Percentiles rank a stretch among this genome's conserved stretches.
Evolutionary conservation across 1,140 invertebrate species (phyloP).

Genomic region (Calephelis virginiensis): DNA sequence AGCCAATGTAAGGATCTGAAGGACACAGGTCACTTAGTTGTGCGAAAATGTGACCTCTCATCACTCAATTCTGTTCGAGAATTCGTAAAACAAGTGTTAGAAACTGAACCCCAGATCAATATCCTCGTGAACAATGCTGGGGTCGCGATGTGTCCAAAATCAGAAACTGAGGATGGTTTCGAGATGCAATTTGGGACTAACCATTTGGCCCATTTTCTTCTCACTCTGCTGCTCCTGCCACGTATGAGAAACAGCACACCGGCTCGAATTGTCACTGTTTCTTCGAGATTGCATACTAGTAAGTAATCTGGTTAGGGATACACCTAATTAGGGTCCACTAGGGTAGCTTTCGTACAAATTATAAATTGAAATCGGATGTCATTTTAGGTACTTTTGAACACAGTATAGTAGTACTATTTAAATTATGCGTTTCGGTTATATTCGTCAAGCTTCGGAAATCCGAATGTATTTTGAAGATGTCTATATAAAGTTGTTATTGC

Average conservation of each 20-base stretch:
- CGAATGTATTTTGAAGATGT: too few relatives aligned
- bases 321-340: too few relatives aligned
- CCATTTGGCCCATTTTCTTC: slow-evolving; percentile 89
- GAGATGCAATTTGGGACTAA: slow-evolving; percentile 91
- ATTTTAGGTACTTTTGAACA: too few relatives aligned
- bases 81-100: slow-evolving; percentile 82
- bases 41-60: slow-evolving; percentile 84
- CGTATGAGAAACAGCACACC: slow-evolving; percentile 81
- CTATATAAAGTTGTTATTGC: too few relatives aligned
- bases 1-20: slow-evolving; percentile 60
- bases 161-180: slow-evolving; percentile 87
- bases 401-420: too few relatives aligned
- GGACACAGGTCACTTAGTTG: slow-evolving; percentile 78
- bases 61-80: slow-evolving; percentile 85
- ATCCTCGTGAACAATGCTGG: slow-evolving; percentile 92
- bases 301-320: slow-evolving; percentile 28
- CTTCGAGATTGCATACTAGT: slow-evolving; percentile 75
- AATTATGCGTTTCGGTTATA: too few relatives aligned
- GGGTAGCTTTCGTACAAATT: too few relatives aligned
- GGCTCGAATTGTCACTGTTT: slow-evolving; percentile 80
- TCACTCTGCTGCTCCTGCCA: slow-evolving; percentile 88
- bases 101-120: slow-evolving; percentile 82
- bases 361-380: too few relatives aligned
- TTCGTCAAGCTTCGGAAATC: too few relatives aligned
- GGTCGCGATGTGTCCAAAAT: slow-evolving; percentile 85